Base-by-base conservation (phyloP, 2,888 invertebrate species). In the Chymomyza procnemis region DNA sequence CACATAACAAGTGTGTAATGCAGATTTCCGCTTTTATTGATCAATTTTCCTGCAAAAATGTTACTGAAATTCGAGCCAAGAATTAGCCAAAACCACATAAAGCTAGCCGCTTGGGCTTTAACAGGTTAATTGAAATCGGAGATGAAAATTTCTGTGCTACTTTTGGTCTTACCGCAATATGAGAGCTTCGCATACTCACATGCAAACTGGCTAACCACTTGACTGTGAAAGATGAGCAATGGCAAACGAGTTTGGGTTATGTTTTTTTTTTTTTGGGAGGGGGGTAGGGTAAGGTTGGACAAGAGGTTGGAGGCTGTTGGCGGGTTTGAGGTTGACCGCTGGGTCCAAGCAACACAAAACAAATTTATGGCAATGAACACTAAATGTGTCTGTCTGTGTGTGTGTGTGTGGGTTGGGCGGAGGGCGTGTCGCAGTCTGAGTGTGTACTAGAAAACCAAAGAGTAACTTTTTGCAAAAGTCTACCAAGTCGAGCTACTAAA, bases 401-500 rank as follows among this genome's bases (percentile, higher is more conserved):
- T 69, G 74, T 65, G 66, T 50, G 65, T 48, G 26, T 46, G 30
- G 9, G 60, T 9, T 74, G 62, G 63, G 74, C 69, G 70, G 26
- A 6, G 26, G 26, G 3, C 3, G 30, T 26, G 30, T n/a, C n/a
- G 30, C 22, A 22, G 60, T 69, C 54, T 48, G 22, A 47, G 18
- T 52, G 18, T 26, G 26, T 19, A 9, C 16, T 9, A 41, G 46
- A 68, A 54, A 76, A 71, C 73, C 74, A 78, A 70, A 12, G 67
- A 72, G 76, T 67, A 74, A 85, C 80, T 85, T 83, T 74, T 67
- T 58, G 59, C 69, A 57, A 59, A 69, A 80, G 83, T 76, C 76
- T 74, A 57, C 69, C 66, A 76, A 85, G 73, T 80, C 60, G 57
- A 71, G 34, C 75, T 46, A 85, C 76, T 78, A 85, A 84, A 81